Conservation (phyloP, 1,140 invertebrate genomes). For the Rhagoletis pomonella region DNA sequence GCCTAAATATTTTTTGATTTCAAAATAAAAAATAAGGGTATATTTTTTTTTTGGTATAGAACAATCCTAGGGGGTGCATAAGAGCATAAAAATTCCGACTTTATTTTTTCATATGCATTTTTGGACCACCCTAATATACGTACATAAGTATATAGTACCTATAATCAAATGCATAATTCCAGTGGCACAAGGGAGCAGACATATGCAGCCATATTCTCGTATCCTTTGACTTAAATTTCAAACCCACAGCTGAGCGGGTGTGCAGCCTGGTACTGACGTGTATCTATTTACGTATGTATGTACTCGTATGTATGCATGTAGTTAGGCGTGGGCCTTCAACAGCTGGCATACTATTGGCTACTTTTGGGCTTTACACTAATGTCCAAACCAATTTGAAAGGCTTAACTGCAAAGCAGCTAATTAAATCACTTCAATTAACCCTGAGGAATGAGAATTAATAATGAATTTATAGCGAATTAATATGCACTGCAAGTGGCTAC, state of each 20-base stretch:
- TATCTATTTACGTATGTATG: too few relatives aligned
- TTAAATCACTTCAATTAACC: neutral
- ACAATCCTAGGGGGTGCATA: too few relatives aligned
- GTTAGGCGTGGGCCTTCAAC: neutral
- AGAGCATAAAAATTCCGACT: too few relatives aligned
- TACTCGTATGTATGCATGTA: neutral
- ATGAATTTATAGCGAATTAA: neutral
- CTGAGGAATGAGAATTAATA: neutral
- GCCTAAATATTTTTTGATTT: too few relatives aligned
- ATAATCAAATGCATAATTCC: neutral
- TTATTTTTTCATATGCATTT: too few relatives aligned
- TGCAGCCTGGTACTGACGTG: neutral
- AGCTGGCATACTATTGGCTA: neutral
- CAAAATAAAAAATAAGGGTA: too few relatives aligned
- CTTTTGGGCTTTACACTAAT: neutral
- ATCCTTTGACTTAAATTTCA: neutral
- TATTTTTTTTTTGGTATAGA: too few relatives aligned
- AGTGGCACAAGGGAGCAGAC: too few relatives aligned
- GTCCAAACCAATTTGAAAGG: neutral
- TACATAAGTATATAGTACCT: neutral
- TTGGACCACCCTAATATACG: too few relatives aligned
- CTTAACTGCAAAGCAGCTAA: neutral
- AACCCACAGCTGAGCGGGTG: neutral
- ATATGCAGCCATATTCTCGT: neutral
- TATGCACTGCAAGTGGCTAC: neutral